These are phyloP conservation scores for Halcyon malimbica DNA, from an alignment of 2,113 vertebrate genomes.

Conservation along the genomic window DNA sequence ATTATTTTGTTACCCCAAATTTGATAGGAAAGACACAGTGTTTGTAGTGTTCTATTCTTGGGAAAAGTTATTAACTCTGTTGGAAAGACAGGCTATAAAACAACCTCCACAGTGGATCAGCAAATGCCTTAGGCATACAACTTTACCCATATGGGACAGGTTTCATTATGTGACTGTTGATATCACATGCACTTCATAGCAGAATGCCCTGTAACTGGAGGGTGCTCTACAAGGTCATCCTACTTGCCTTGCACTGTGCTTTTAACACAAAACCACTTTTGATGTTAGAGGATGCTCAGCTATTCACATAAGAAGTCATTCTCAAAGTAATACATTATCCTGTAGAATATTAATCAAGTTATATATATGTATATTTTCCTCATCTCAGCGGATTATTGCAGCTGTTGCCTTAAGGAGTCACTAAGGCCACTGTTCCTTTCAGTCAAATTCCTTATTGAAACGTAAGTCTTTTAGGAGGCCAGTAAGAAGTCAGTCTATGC, in stretches of 20 bases:
- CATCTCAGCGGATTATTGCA: not conserved
- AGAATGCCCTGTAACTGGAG: not conserved
- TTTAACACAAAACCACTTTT: not conserved
- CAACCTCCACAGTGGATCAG: not conserved
- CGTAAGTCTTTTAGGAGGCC: not conserved
- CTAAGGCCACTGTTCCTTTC: not conserved
- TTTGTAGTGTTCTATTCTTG: not conserved
- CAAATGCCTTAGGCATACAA: not conserved
- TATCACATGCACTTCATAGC: not conserved
- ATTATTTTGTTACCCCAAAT: not conserved
- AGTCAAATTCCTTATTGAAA: conserved; percentile 23
- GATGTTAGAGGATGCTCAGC: not conserved
- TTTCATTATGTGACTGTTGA: not conserved
- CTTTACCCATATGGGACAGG: not conserved
- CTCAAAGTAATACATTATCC: not conserved
- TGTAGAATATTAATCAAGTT: not conserved
- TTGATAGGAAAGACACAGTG: not conserved
- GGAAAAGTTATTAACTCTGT: not conserved
- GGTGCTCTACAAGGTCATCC: not conserved
- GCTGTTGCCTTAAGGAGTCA: conserved; percentile 21
- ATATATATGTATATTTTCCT: not conserved
- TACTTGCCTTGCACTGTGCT: not conserved
- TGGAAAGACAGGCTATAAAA: not conserved
- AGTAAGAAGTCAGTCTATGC: not conserved
- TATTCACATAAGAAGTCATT: not conserved